Conservation (phyloP, 2,888 invertebrate species). For the Galerucella calmariensis region DNA sequence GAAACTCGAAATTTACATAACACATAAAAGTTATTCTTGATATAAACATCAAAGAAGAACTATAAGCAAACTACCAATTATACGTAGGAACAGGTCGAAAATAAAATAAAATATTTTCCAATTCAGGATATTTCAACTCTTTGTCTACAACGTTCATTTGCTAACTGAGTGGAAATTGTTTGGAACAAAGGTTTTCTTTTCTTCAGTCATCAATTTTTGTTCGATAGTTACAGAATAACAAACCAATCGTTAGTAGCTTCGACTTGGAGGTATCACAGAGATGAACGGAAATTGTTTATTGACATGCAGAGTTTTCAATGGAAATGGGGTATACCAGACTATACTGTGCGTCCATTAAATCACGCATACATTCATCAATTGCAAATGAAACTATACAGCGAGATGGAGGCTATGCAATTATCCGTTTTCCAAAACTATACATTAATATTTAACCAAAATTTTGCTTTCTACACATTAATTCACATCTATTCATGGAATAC, state of each 20-base stretch:
- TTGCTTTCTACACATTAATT: too few relatives aligned
- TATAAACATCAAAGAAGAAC: neutral
- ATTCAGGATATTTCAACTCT: constrained; percentile 14
- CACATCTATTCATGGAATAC: too few relatives aligned
- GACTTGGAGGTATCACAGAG: neutral
- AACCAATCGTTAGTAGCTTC: neutral
- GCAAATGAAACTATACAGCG: too few relatives aligned
- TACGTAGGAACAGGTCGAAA: constrained; percentile 1
- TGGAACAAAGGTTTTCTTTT: constrained; percentile 21
- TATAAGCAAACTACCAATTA: constrained; percentile 16
- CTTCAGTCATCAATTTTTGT: constrained; percentile 27
- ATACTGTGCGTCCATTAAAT: too few relatives aligned
- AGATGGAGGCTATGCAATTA: too few relatives aligned
- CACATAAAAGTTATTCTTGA: neutral
- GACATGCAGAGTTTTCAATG: too few relatives aligned
- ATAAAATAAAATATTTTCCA: constrained; percentile 15
- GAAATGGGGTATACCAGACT: too few relatives aligned
- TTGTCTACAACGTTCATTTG: constrained; percentile 19
- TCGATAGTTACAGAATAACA: constrained; percentile 17
- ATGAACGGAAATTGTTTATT: neutral
- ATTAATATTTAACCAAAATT: too few relatives aligned
- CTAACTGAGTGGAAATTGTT: constrained; percentile 20
- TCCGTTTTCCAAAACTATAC: too few relatives aligned
- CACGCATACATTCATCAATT: too few relatives aligned
- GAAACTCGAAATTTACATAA: neutral